Conservation (phyloP, 92 coral and sea anemone species). For the Phenganax stokvisi region DNA sequence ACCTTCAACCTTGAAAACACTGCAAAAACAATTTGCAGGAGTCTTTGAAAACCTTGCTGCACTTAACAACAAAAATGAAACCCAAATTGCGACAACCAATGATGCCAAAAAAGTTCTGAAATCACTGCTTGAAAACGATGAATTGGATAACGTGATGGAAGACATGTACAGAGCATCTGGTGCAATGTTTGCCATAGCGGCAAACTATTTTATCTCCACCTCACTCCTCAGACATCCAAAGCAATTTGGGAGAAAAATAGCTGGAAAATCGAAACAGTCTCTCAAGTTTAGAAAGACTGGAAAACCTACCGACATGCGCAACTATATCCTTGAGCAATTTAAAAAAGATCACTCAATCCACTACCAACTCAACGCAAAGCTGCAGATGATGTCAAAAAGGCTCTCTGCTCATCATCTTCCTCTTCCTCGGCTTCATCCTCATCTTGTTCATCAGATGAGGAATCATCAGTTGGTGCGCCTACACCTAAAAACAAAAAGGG, state of each 20-base stretch:
- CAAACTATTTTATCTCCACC: neutral
- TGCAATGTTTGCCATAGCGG: constrained; percentile 8
- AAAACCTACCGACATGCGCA: too few relatives aligned
- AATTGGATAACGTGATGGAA: constrained; percentile 20
- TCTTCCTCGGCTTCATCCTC: too few relatives aligned
- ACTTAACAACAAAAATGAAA: neutral
- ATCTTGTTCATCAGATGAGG: too few relatives aligned
- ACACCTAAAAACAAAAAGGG: too few relatives aligned
- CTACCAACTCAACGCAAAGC: too few relatives aligned
- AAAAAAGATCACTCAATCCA: too few relatives aligned
- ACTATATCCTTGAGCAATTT: too few relatives aligned
- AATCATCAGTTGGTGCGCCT: too few relatives aligned
- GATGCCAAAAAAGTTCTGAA: neutral
- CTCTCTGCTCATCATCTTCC: too few relatives aligned
- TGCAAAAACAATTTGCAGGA: neutral
- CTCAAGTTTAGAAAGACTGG: too few relatives aligned
- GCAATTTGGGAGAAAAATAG: neutral
- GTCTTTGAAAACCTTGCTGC: neutral
- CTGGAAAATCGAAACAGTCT: too few relatives aligned
- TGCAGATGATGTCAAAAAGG: too few relatives aligned
- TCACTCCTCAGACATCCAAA: neutral
- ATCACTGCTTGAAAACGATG: neutral
- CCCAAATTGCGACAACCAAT: neutral
- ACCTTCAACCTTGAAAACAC: neutral
- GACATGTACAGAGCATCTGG: neutral